These are phyloP conservation scores for Eleginops maclovinus DNA, from an alignment of 2,113 vertebrate genomes.

Conservation along the genomic window DNA sequence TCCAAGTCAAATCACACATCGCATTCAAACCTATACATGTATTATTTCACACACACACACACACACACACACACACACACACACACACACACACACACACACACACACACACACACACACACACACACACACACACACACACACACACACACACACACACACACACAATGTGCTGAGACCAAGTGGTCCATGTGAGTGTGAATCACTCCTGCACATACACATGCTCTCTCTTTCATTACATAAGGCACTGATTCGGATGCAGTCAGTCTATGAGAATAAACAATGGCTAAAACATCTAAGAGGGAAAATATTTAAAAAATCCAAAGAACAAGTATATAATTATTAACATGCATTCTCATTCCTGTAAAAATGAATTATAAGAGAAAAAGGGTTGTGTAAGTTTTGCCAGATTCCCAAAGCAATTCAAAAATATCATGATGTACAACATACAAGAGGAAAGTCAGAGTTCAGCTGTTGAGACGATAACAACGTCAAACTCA, in stretches of 20 bases:
- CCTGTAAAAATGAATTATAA: conserved; percentile 43
- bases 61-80: conserved; percentile 22
- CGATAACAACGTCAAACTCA: conserved; percentile 51
- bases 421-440: conserved; percentile 38
- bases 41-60: conserved; percentile 37
- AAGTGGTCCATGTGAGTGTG: conserved; percentile 60
- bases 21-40: conserved; percentile 48
- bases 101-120: conserved; percentile 24
- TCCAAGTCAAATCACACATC: conserved; percentile 63
- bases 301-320: conserved; percentile 63
- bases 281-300: conserved; percentile 60
- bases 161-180: conserved; percentile 63
- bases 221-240: conserved; percentile 64
- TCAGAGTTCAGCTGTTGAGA: conserved; percentile 43
- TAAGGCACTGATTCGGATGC: conserved; percentile 79
- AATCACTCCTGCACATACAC: conserved; percentile 44
- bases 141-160: conserved; percentile 25
- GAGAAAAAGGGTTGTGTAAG: conserved; percentile 30
- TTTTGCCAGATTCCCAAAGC: conserved; percentile 17
- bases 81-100: conserved; percentile 29
- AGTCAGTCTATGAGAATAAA: conserved; percentile 59
- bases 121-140: conserved; percentile 5
- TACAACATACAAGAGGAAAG: conserved; percentile 58
- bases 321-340: conserved; percentile 56
- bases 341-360: conserved; percentile 70